Evolutionary conservation across 2,888 invertebrate genomes (phyloP), one percentile per base, ranked within the genome.

Genomic region (Blastobasis adustella): DNA sequence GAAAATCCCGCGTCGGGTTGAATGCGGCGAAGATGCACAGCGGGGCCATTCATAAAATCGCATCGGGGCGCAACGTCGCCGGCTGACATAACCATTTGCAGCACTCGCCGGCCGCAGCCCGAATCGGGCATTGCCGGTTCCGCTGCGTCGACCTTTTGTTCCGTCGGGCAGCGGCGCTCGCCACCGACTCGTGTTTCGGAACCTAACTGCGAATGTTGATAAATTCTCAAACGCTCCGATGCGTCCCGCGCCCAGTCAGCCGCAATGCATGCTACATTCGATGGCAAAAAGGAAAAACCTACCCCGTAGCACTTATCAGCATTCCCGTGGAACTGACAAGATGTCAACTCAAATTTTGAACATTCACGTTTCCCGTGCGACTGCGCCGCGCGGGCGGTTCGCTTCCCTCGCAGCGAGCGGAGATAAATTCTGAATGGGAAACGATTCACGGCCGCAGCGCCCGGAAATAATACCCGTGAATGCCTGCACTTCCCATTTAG

Each of bases 111-210:
- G 52, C 73, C 75, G 70, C 77, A 79, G 76, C 72, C 72, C 67
- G 75, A 76, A 73, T 73, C 68, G 73, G 69, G 72, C 78, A 77
- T 80, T 77, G 75, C 76, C 76, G 68, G 73, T 73, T 73, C 70
- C 72, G 73, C 65, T 66, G 69, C 71, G 74, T 66, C 69, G 73
- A 77, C 73, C 79, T 79, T 81, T 82, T 81, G 79, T 81, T 72
- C 69, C 61, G 63, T 59, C 49, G 10, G 60, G 65, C 58, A 65
- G 60, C 60, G 59, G 64, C 67, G 62, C 62, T 62, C 63, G 55
- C 64, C 61, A 66, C 65, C 74, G 75, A 73, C 67, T 71, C 65
- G 71, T 69, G 71, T 70, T 76, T 73, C 69, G 69, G 73, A 75
- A 74, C 69, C 60, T 66, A 74, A 73, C 75, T 69, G 71, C 71